A percentile compares a stretch with the other conserved stretches of the same genome.
These are phyloP conservation scores for Decapterus maruadsi DNA, from an alignment of 2,797 vertebrate genomes.

Conservation along the genomic window DNA sequence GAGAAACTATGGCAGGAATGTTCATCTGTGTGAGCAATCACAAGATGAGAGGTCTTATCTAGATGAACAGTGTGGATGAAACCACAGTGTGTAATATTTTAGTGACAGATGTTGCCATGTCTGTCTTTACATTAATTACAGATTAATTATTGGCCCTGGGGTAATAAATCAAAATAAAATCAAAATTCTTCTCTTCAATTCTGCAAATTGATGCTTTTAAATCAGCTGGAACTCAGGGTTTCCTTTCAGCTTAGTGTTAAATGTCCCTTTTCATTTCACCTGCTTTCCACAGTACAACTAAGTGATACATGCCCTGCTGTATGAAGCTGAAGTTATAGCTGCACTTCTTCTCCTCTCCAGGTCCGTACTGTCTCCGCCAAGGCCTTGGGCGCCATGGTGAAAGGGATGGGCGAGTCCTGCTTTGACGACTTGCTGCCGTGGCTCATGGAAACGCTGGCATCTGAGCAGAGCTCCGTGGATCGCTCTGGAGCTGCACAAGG, in stretches of 20 bases:
- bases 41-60: too few relatives aligned
- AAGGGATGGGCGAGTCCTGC: conserved; percentile 97
- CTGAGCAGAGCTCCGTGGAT: conserved; percentile 98
- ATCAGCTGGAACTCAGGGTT: neutral
- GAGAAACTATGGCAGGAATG: too few relatives aligned
- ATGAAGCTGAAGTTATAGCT: neutral
- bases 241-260: neutral
- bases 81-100: too few relatives aligned
- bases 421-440: conserved; percentile 97
- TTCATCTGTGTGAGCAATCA: too few relatives aligned
- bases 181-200: too few relatives aligned
- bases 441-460: conserved; percentile 98
- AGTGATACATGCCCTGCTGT: neutral
- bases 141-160: too few relatives aligned
- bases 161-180: too few relatives aligned
- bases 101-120: too few relatives aligned
- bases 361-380: conserved; percentile 98
- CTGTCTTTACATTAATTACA: too few relatives aligned
- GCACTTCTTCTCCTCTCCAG: conserved; percentile 72
- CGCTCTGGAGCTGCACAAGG: conserved; percentile 98
- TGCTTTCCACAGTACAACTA: neutral
- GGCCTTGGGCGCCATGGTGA: conserved; percentile 98
- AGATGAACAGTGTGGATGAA: too few relatives aligned
- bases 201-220: neutral
- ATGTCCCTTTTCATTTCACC: neutral